These are phyloP conservation scores for Ferdinandea cuprea DNA, from an alignment of 2,888 invertebrate species.

Conservation along the genomic window DNA sequence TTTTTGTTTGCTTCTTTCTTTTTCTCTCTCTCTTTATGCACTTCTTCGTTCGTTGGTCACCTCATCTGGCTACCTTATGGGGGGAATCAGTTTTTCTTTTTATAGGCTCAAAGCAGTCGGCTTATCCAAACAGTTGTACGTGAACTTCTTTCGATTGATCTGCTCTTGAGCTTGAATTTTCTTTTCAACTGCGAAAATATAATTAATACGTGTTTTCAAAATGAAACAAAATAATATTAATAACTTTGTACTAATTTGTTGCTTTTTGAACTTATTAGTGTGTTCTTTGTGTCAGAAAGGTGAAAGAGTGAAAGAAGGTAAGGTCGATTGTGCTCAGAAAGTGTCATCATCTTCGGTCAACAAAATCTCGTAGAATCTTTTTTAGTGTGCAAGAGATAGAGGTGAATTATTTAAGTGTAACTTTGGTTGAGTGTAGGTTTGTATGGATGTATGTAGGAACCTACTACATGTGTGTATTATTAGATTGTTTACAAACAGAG, in stretches of 20 bases:
- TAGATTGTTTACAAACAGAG: not conserved
- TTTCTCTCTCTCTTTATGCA: not conserved
- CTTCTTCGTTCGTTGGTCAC: slow-evolving; percentile 25
- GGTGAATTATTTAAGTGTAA: no score
- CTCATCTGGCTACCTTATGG: slow-evolving; percentile 8
- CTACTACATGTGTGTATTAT: no score
- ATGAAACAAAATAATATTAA: slow-evolving; percentile 48
- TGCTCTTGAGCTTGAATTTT: slow-evolving; percentile 40
- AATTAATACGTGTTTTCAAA: not conserved
- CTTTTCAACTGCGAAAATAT: slow-evolving; percentile 9
- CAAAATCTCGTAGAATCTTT: no score
- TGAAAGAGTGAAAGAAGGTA: slow-evolving; percentile 65
- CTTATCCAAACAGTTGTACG: slow-evolving; percentile 62
- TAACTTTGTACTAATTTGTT: slow-evolving; percentile 43
- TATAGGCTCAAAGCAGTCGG: slow-evolving; percentile 66
- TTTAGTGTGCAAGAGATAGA: no score
- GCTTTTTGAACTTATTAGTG: slow-evolving; percentile 34
- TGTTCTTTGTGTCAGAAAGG: slow-evolving; percentile 26
- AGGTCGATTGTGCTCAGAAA: slow-evolving; percentile 22
- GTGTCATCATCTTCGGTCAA: not conserved
- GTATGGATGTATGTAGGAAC: no score
- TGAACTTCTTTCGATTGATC: slow-evolving; percentile 54
- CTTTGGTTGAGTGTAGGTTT: no score
- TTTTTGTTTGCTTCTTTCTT: slow-evolving; percentile 32
- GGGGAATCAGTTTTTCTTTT: slow-evolving; percentile 69